A percentile compares a stretch with the other conserved stretches of the same genome.
Evolutionary conservation across 2,113 vertebrate species (phyloP).

Genomic region (Egretta garzetta): DNA sequence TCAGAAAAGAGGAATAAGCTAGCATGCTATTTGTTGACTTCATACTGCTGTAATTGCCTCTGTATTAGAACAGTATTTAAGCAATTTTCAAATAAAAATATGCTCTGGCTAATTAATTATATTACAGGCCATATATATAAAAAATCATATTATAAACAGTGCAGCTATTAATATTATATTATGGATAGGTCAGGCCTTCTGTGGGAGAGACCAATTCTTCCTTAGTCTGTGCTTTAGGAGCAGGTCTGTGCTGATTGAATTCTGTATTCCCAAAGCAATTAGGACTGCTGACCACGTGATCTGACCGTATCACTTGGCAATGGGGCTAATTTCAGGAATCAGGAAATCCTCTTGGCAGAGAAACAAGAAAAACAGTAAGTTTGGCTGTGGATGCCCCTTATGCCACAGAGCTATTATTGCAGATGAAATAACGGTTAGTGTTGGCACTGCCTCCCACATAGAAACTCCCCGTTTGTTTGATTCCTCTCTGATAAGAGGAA

Average conservation of each 20-base stretch:
- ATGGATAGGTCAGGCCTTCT: not conserved
- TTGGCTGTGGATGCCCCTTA: not conserved
- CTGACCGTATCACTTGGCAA: not conserved
- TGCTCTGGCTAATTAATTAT: not conserved
- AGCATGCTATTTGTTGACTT: not conserved
- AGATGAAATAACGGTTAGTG: not conserved
- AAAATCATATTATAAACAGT: not conserved
- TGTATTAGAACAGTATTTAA: not conserved
- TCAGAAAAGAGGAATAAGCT: not conserved
- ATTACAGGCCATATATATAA: not conserved
- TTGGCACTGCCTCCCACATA: not conserved
- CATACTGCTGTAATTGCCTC: not conserved
- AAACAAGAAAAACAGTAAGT: not conserved
- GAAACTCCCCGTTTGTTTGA: not conserved
- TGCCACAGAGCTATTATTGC: not conserved
- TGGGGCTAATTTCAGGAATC: not conserved
- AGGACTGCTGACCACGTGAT: not conserved
- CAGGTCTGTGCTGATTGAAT: not conserved
- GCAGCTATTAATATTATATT: not conserved
- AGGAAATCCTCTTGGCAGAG: constrained; percentile 24
- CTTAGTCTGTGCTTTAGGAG: fast-evolving
- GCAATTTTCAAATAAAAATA: not conserved
- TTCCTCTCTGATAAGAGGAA: not conserved
- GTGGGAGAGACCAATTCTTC: not conserved
- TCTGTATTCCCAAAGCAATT: not conserved